phyloP scores from a whole-genome alignment of 2,797 vertebrate species.

The Typhlichthys eigenmanni region DNA sequence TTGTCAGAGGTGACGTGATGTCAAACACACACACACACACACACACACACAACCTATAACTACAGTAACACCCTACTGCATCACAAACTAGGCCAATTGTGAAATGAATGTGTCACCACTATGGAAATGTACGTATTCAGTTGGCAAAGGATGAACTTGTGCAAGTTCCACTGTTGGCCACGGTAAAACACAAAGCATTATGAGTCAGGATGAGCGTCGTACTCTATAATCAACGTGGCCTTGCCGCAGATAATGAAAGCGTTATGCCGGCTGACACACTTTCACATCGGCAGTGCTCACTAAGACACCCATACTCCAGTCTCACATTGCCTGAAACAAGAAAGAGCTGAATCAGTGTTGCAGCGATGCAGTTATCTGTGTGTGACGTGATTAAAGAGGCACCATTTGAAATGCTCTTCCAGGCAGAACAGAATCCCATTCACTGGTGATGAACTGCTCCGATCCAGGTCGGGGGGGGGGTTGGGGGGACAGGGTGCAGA shows the following conservation, averaged over 20 bases:
- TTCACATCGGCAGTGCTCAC: background rate
- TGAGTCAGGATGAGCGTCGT: conserved; percentile 23
- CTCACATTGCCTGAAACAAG: background rate
- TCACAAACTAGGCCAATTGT: conserved; percentile 17
- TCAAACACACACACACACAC: background rate
- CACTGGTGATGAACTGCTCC: no score
- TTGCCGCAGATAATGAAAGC: conserved; percentile 27
- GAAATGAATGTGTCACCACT: conserved; percentile 12
- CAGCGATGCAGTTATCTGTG: no score
- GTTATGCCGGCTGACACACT: background rate
- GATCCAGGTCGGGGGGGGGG: no score
- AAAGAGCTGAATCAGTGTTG: conserved; percentile 1
- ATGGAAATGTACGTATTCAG: conserved; percentile 4
- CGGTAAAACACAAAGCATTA: conserved; percentile 5
- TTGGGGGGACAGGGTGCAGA: no score
- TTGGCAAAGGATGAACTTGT: conserved; percentile 4
- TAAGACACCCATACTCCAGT: background rate
- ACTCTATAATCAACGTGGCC: conserved; percentile 10
- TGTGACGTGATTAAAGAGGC: no score
- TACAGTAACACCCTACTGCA: conserved; percentile 28
- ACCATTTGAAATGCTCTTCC: no score
- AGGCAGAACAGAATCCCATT: no score
- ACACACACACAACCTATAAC: conserved; percentile 1
- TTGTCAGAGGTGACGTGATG: no score
- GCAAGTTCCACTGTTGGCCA: background rate